Percentiles rank a stretch among this genome's conserved stretches.
Evolutionary conservation across 2,113 vertebrate genomes (phyloP).

Genomic region (Percopsis transmontana): DNA sequence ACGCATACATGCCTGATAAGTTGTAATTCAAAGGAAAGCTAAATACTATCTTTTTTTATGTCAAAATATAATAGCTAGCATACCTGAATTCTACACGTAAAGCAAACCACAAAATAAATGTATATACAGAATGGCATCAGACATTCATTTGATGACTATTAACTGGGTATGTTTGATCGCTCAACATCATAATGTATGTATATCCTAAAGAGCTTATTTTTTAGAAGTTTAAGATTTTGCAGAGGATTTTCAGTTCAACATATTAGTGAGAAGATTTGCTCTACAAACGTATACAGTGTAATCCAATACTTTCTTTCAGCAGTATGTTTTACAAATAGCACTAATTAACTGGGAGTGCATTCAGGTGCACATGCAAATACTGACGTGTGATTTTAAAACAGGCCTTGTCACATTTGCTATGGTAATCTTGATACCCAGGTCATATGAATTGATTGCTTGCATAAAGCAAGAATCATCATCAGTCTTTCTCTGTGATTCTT

Average conservation of each 20-base stretch:
- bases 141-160: not conserved
- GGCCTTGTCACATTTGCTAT: conserved; percentile 61
- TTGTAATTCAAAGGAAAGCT: conserved; percentile 26
- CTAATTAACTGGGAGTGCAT: conserved; percentile 48
- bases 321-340: conserved; percentile 39
- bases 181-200: not conserved
- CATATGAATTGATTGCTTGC: conserved; percentile 64
- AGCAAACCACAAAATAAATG: not conserved
- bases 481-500: conserved; percentile 60
- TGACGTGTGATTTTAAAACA: conserved; percentile 51
- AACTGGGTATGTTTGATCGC: not conserved
- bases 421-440: conserved; percentile 57
- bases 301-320: conserved; percentile 35
- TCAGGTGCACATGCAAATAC: conserved; percentile 47
- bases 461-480: conserved; percentile 66
- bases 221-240: conserved; percentile 19
- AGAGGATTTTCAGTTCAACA: conserved; percentile 38
- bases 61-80: conserved; percentile 10
- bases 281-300: conserved; percentile 36
- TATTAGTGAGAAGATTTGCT: conserved; percentile 24
- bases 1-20: conserved; percentile 50
- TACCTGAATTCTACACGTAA: not conserved
- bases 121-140: not conserved
- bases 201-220: not conserved
- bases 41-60: conserved; percentile 30